Conservation (phyloP, 2,888 invertebrate species). For the Ditula angustiorana region DNA sequence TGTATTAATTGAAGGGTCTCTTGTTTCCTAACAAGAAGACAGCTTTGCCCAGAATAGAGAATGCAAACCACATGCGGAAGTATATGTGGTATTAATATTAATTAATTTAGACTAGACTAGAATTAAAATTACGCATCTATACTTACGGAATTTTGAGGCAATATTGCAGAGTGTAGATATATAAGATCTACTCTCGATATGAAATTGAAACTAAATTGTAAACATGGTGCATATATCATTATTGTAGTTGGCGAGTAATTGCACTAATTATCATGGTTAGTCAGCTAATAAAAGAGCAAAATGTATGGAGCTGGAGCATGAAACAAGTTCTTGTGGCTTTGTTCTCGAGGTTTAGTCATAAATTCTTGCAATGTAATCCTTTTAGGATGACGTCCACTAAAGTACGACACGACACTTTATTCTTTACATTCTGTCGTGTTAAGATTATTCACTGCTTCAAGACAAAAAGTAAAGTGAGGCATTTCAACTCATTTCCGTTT, state of each 20-base stretch:
- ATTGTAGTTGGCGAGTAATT: conserved; percentile 16
- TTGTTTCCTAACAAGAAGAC: too few relatives aligned
- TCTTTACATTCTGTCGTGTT: neutral
- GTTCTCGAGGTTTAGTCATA: neutral
- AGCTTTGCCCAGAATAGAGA: too few relatives aligned
- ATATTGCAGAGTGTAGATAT: too few relatives aligned
- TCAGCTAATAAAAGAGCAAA: conserved; percentile 12
- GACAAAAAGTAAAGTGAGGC: neutral
- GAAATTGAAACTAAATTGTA: conserved; percentile 32
- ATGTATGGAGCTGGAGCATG: neutral
- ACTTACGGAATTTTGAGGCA: too few relatives aligned
- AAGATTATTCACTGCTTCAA: neutral
- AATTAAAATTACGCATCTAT: too few relatives aligned
- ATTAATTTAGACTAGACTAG: too few relatives aligned
- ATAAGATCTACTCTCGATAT: neutral
- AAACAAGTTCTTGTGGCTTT: neutral
- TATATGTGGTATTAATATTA: too few relatives aligned
- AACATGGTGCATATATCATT: conserved; percentile 19
- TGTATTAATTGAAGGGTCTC: too few relatives aligned
- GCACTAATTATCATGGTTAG: conserved; percentile 24
- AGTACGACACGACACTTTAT: neutral
- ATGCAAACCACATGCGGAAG: too few relatives aligned
- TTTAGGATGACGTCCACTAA: neutral
- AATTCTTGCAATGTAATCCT: neutral
- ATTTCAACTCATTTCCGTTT: neutral